These are phyloP conservation scores for Glareola pratincola DNA, from an alignment of 2,113 vertebrate genomes.

Conservation along the genomic window DNA sequence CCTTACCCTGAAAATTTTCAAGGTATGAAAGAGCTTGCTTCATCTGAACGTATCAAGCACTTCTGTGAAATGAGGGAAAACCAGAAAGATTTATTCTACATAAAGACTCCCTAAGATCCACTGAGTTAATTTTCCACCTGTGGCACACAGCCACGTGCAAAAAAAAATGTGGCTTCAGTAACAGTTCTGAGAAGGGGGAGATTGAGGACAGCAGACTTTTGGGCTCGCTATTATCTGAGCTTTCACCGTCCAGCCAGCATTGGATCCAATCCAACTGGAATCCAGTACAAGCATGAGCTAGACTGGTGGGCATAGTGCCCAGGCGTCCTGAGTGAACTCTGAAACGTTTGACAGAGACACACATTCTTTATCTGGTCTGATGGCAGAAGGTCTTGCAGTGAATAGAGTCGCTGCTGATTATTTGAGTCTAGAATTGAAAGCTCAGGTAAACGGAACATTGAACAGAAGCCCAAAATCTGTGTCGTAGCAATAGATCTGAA, in stretches of 20 bases:
- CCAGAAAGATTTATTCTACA: not conserved
- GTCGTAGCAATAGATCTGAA: rapidly evolving
- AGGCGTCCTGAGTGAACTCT: slow-evolving; percentile 1
- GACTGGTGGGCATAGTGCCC: not conserved
- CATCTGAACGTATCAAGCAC: not conserved
- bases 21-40: not conserved
- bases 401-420: not conserved
- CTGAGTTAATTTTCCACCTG: not conserved
- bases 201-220: slow-evolving; percentile 5
- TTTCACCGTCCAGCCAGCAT: not conserved
- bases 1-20: not conserved
- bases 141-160: not conserved
- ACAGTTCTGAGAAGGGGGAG: not conserved
- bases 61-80: not conserved
- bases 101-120: not conserved
- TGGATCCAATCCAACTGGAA: not conserved
- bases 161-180: not conserved
- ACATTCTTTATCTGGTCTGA: not conserved
- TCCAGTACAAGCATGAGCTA: not conserved
- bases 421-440: not conserved
- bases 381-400: not conserved
- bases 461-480: not conserved
- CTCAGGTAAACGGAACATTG: not conserved
- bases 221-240: not conserved
- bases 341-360: not conserved